Evolutionary conservation across 2,797 vertebrate genomes (phyloP), one percentile per base, ranked within the genome.

Genomic region (Alectoris magna): DNA sequence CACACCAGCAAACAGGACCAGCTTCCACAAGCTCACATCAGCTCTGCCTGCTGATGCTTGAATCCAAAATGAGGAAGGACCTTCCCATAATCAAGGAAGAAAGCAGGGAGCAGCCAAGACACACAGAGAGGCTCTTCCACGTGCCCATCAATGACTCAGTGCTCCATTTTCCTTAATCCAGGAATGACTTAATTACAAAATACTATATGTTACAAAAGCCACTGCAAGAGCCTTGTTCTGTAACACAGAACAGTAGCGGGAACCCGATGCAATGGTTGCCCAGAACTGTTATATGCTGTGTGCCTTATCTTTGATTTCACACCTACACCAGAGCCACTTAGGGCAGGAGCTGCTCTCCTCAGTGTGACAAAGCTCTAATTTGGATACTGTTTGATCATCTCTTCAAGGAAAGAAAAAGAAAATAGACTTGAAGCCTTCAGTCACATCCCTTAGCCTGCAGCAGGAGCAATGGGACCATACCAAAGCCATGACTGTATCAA

Each of bases 121-220:
- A 19, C 5, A 0, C 16, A 8, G 22, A 55, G 4, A 39, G 5
- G 6, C 8, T 12, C n/a, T 23, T 63, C 48, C 18, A 6, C 3
- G 2, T 49, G 41, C 11, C 43, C 29, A 59, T 13, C 9, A 53
- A 21, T 14, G 4, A 46, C 19, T 53, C n/a, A 29, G 14, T 10
- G 24, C 34, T 36, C 19, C 26, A 10, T 66, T 17, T 49, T 44
- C 53, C n/a, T 51, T 58, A 59, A 41, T 9, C 36, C 31, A 36
- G 11, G 23, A 6, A 64, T 24, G 10, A 41, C 16, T 11, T 27
- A 17, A 17, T 55, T 34, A 9, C 21, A 36, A 24, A 64, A 13
- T 41, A 21, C 24, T 24, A 7, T 15, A 23, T 2, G 2, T 8
- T 24, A n/a, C 75, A 66, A 38, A 49, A 6, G 7, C 17, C 59